A percentile compares a stretch with the other conserved stretches of the same genome.
Evolutionary conservation across 2,888 invertebrate genomes (phyloP).

Genomic region (Villa cingulata): DNA sequence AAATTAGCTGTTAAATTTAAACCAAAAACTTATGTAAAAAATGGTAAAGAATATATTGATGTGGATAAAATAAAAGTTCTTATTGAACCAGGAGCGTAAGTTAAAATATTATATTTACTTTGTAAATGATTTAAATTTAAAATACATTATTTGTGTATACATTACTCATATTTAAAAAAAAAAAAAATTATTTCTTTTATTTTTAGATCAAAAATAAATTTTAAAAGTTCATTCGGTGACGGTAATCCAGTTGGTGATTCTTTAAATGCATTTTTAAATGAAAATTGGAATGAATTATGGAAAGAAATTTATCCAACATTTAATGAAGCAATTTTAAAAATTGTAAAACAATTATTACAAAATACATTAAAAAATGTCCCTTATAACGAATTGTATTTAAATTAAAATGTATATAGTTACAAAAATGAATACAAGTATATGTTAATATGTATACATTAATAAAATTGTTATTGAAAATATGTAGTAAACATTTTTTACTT

Average conservation of each 20-base stretch:
- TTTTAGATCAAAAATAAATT: constrained; percentile 8
- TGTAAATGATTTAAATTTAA: not conserved
- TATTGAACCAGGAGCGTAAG: constrained; percentile 1
- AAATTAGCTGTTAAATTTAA: constrained; percentile 10
- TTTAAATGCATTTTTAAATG: constrained; percentile 11
- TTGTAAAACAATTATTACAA: constrained; percentile 2
- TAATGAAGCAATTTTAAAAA: constrained; percentile 6
- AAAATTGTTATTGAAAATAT: too few species aligned
- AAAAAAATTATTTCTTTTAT: not conserved
- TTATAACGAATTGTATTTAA: constrained; percentile 5
- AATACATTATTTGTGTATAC: not conserved
- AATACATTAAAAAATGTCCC: constrained; percentile 5
- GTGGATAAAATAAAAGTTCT: constrained; percentile 3
- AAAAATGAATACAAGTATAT: too few species aligned
- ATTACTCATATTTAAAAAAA: too few species aligned
- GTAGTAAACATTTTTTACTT: too few species aligned
- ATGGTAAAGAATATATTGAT: constrained; percentile 5
- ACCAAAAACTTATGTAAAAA: constrained; percentile 6
- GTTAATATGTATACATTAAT: too few species aligned
- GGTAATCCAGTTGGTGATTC: constrained; percentile 9
- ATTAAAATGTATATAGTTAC: not conserved
- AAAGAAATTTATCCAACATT: constrained; percentile 9
- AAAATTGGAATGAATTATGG: constrained; percentile 13
- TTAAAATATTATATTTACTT: not conserved
- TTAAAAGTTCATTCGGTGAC: constrained; percentile 5